A percentile compares a stretch with the other conserved stretches of the same genome.
Conservation (phyloP, 2,888 invertebrate species). For the Tortricodes alternella region DNA sequence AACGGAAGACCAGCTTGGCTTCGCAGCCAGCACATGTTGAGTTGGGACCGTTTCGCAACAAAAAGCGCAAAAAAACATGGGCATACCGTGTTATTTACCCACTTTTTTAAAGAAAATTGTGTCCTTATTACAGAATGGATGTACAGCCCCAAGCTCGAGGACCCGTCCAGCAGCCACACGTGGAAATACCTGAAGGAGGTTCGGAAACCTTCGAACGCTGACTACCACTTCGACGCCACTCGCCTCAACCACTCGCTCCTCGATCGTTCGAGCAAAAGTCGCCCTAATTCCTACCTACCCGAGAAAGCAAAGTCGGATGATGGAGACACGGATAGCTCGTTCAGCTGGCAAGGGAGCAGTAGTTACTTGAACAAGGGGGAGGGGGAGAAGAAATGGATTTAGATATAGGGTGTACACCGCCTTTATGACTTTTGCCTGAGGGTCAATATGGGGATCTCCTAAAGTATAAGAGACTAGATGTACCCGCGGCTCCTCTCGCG, state of each 20-base stretch:
- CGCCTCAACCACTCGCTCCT: conserved; percentile 40
- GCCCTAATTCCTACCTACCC: conserved; percentile 45
- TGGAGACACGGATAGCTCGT: conserved; percentile 74
- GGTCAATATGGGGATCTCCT: too few species aligned
- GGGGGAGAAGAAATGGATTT: conserved; percentile 39
- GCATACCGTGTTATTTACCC: too few species aligned
- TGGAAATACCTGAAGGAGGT: conserved; percentile 74
- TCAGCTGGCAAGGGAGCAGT: conserved; percentile 72
- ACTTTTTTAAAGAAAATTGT: not conserved
- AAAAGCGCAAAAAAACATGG: too few species aligned
- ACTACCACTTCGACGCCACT: conserved; percentile 67
- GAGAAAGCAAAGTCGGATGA: conserved; percentile 52
- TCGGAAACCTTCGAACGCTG: conserved; percentile 72
- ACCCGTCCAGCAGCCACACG: conserved; percentile 67
- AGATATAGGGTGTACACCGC: not conserved
- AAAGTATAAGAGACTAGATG: too few species aligned
- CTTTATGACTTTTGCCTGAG: too few species aligned
- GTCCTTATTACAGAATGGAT: conserved; percentile 67
- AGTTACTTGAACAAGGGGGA: conserved; percentile 46
- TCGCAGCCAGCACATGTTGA: too few species aligned
- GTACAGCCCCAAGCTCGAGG: conserved; percentile 64
- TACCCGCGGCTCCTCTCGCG: too few species aligned
- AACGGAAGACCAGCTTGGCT: too few species aligned
- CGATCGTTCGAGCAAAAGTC: conserved; percentile 37
- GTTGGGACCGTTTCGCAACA: too few species aligned